Evolutionary conservation across 2,113 vertebrate genomes (phyloP).

Genomic region (Sinocyclocheilus rhinocerous): DNA sequence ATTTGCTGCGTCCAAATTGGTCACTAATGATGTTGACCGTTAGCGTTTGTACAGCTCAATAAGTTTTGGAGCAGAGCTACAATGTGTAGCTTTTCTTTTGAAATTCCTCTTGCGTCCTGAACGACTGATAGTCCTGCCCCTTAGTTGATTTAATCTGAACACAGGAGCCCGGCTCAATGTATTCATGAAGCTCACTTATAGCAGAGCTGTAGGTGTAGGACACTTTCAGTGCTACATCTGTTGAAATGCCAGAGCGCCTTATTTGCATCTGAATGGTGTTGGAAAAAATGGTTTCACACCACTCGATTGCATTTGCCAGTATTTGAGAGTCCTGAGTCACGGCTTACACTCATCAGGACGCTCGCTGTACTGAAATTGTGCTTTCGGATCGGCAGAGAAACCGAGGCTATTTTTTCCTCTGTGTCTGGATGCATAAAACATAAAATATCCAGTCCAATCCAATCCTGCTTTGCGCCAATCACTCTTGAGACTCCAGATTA

Average conservation of each 20-base stretch:
- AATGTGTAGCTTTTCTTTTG: background rate
- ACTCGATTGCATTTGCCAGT: background rate
- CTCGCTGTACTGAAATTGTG: background rate
- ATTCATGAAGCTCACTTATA: conserved; percentile 4
- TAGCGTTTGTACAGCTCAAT: background rate
- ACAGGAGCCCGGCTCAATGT: background rate
- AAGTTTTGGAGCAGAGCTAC: background rate
- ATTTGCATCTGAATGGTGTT: conserved; percentile 21
- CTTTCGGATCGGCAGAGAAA: background rate
- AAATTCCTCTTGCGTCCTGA: background rate
- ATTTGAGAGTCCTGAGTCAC: background rate
- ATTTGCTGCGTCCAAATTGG: background rate
- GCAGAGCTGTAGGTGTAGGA: conserved; percentile 13
- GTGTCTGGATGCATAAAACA: background rate
- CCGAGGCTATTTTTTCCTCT: background rate
- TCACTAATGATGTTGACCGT: background rate
- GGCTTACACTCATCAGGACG: background rate
- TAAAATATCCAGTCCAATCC: background rate
- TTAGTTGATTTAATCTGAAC: background rate
- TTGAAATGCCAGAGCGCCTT: background rate
- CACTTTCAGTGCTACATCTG: background rate
- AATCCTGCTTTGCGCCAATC: background rate
- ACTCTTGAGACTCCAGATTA: background rate
- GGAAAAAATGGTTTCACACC: background rate
- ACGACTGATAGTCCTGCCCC: background rate